A percentile compares a stretch with the other conserved stretches of the same genome.
Conservation (phyloP, 2,797 vertebrate genomes). For the Calcarius lapponicus region DNA sequence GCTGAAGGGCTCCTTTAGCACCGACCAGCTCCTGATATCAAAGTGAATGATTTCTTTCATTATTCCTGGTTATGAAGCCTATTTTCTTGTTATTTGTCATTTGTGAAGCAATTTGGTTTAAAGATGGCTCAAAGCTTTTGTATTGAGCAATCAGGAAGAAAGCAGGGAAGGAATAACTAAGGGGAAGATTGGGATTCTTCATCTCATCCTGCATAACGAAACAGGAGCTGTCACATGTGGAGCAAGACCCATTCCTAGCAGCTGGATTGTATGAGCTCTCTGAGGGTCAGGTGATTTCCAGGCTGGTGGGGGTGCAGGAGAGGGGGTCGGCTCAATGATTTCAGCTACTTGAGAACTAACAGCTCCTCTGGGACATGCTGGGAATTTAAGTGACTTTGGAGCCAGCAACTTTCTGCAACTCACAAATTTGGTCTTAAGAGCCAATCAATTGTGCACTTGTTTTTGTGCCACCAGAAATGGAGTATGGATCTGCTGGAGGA, state of each 20-base stretch:
- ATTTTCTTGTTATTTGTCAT: slow-evolving; percentile 76
- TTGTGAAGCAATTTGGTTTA: slow-evolving; percentile 69
- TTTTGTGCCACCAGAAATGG: slow-evolving; percentile 26
- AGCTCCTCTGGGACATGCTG: neutral
- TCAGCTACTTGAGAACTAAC: neutral
- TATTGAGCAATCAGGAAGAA: slow-evolving; percentile 52
- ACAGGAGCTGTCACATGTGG: neutral
- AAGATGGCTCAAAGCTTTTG: slow-evolving; percentile 61
- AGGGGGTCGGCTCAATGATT: neutral
- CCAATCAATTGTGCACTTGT: slow-evolving; percentile 15
- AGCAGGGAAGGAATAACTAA: slow-evolving; percentile 51
- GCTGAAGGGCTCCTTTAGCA: slow-evolving; percentile 58
- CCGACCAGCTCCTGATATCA: slow-evolving; percentile 40
- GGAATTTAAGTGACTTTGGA: slow-evolving; percentile 9
- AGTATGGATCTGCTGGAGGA: slow-evolving; percentile 39
- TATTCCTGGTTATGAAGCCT: slow-evolving; percentile 70
- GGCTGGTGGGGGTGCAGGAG: neutral
- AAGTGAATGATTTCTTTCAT: slow-evolving; percentile 67
- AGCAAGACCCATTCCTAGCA: neutral
- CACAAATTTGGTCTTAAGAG: slow-evolving; percentile 33
- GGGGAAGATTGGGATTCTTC: slow-evolving; percentile 14
- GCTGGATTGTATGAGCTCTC: neutral
- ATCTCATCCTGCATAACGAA: neutral
- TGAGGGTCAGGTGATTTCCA: neutral
- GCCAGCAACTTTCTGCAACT: neutral